Evolutionary conservation across 2,113 vertebrate species (phyloP).

Genomic region (Notothenia coriiceps): DNA sequence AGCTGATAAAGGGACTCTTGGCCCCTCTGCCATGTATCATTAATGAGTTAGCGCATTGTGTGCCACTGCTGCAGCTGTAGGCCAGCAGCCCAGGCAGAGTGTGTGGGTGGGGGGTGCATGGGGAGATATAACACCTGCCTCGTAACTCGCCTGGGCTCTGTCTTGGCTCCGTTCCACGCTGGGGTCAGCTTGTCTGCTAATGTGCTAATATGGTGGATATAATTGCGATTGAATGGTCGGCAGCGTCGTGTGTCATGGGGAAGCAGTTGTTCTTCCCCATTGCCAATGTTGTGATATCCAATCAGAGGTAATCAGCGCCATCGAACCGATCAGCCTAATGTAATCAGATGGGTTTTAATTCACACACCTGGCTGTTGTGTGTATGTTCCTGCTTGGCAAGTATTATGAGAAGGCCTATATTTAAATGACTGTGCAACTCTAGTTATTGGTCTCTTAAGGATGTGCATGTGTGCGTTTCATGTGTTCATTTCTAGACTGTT

Average conservation of each 20-base stretch:
- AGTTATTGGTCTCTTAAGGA: neutral
- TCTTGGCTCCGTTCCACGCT: constrained; percentile 71
- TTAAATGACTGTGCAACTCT: constrained; percentile 17
- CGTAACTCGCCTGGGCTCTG: constrained; percentile 62
- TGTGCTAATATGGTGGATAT: constrained; percentile 83
- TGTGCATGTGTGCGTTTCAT: neutral
- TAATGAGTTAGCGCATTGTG: constrained; percentile 56
- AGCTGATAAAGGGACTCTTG: constrained; percentile 39
- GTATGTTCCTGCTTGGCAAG: neutral
- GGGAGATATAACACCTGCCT: constrained; percentile 75
- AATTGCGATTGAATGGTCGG: constrained; percentile 82
- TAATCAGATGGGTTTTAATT: constrained; percentile 72
- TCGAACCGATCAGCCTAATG: constrained; percentile 70
- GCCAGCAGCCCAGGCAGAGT: constrained; percentile 49
- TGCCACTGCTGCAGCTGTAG: constrained; percentile 66
- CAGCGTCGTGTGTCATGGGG: constrained; percentile 50
- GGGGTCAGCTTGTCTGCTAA: constrained; percentile 83
- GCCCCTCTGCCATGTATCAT: constrained; percentile 59
- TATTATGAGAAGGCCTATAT: neutral
- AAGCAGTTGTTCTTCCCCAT: constrained; percentile 69
- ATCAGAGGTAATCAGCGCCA: constrained; percentile 74
- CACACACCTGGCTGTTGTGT: constrained; percentile 68
- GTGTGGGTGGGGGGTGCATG: constrained; percentile 34
- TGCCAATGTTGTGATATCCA: constrained; percentile 81
- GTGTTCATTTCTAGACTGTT: neutral